Conservation (phyloP, 1,140 invertebrate species). For the Reticulitermes speratus region DNA sequence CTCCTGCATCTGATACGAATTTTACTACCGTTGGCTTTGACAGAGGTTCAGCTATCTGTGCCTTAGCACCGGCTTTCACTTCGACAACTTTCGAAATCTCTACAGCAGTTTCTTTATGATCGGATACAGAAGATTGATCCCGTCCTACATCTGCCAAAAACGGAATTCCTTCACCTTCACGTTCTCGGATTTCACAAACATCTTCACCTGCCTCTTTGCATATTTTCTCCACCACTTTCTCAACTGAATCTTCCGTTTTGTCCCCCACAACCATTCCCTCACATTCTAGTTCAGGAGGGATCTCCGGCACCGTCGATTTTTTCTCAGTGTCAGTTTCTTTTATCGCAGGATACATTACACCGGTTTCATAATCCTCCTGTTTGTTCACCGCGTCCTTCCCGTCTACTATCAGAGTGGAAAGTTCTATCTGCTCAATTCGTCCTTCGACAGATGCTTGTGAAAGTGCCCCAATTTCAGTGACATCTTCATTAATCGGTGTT, state of each 20-base stretch:
- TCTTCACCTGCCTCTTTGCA: background rate
- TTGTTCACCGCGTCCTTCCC: conserved; percentile 8
- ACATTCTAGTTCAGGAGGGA: background rate
- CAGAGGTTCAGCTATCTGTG: too few relatives aligned
- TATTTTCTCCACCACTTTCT: background rate
- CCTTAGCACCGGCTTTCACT: background rate
- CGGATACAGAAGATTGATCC: background rate
- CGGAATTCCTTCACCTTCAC: background rate
- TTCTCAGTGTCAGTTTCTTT: background rate
- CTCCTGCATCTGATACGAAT: too few relatives aligned
- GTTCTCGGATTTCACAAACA: background rate
- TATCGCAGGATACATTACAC: background rate
- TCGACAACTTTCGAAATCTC: background rate
- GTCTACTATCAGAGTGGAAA: background rate
- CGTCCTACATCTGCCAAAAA: too few relatives aligned
- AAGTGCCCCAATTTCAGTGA: background rate
- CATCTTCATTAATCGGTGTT: conserved; percentile 26
- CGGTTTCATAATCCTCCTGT: background rate
- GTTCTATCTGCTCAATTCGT: conserved; percentile 32
- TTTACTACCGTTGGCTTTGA: too few relatives aligned
- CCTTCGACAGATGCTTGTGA: conserved; percentile 29
- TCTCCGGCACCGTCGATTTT: background rate
- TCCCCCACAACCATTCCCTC: background rate
- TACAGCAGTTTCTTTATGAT: background rate
- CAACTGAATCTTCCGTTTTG: background rate